phyloP scores from a whole-genome alignment of 2,888 invertebrate genomes.

The Spisula solida region DNA sequence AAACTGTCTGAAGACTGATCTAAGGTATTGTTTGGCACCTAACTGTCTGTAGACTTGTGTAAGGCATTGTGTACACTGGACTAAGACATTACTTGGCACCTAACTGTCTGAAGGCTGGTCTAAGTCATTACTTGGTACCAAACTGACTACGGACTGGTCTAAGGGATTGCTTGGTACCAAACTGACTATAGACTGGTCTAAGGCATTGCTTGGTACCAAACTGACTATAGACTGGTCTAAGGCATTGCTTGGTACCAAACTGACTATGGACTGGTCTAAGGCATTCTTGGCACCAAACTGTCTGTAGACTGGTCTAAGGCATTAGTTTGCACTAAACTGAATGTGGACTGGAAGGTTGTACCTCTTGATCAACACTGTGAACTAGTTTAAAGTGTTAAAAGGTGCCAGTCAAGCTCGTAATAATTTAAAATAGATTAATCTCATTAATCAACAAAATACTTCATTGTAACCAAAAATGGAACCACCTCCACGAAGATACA shows the following conservation, averaged over 20 bases:
- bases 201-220: neutral
- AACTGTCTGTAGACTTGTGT: too few relatives aligned
- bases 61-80: too few relatives aligned
- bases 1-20: too few relatives aligned
- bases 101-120: too few relatives aligned
- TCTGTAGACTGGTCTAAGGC: neutral
- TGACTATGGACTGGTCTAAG: neutral
- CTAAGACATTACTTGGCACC: too few relatives aligned
- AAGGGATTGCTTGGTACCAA: neutral
- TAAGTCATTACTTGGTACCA: too few relatives aligned
- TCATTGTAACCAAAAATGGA: neutral
- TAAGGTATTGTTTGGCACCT: too few relatives aligned
- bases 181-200: neutral
- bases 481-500: constrained; percentile 2
- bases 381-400: constrained; percentile 3
- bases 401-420: neutral
- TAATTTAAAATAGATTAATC: neutral
- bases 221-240: neutral
- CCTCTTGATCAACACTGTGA: neutral
- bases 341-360: neutral
- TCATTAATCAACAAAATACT: neutral
- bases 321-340: neutral
- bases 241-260: neutral
- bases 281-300: neutral
- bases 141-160: neutral